These are phyloP conservation scores for Pharmacophagus antenor DNA, from an alignment of 2,888 invertebrate genomes.

Conservation along the genomic window DNA sequence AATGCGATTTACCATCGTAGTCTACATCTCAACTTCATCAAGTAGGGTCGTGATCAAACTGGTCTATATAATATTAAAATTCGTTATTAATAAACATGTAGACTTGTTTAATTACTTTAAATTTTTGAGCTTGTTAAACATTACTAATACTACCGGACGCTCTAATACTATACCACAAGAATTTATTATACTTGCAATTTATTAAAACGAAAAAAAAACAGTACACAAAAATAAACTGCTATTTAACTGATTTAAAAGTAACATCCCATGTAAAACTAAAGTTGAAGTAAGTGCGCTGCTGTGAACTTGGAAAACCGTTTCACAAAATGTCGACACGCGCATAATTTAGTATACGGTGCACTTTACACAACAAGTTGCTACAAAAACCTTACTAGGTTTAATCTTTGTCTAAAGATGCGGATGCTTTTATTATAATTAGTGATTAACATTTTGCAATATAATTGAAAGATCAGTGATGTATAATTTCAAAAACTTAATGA, in stretches of 20 bases:
- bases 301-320: constrained; percentile 19
- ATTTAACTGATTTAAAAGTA: constrained; percentile 17
- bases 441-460: not conserved
- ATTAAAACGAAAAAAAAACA: too few relatives aligned
- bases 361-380: constrained; percentile 12
- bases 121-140: too few relatives aligned
- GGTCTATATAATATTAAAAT: too few relatives aligned
- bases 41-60: too few relatives aligned
- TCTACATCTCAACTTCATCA: too few relatives aligned
- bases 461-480: not conserved
- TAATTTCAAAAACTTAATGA: too few relatives aligned
- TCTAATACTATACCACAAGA: too few relatives aligned
- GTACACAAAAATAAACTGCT: not conserved
- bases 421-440: not conserved
- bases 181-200: too few relatives aligned
- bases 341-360: constrained; percentile 23
- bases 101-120: too few relatives aligned
- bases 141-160: too few relatives aligned
- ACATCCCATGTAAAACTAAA: constrained; percentile 12
- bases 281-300: constrained; percentile 4
- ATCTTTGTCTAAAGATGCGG: constrained; percentile 10
- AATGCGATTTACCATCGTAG: too few relatives aligned
- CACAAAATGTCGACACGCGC: constrained; percentile 25
- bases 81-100: too few relatives aligned
- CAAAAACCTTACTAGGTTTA: constrained; percentile 17